Evolutionary conservation across 2,888 invertebrate genomes (phyloP), one percentile per base, ranked within the genome.

Genomic region (Ochropleura leucogaster): DNA sequence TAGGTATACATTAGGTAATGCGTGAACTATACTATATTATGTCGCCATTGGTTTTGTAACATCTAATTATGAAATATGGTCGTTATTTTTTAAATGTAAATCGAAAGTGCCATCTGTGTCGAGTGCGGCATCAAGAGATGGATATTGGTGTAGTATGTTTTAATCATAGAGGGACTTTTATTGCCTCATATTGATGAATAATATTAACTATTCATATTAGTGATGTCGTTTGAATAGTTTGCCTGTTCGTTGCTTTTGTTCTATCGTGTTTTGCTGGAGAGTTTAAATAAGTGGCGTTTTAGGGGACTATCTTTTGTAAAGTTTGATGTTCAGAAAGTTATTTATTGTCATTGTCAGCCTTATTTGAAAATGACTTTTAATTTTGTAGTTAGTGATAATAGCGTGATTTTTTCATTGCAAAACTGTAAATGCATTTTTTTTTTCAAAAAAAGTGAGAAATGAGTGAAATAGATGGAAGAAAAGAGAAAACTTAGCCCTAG

Each of bases 1-100:
- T 83, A 69, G 68, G 70, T 79, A 77, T 83, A 40, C 49, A 79
- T 85, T 83, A 83, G 71, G 79, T 87, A 87, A 85, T 85, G 42
- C 44, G 62, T 71, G 83, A 80, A 72, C 80, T 82, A 78, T 79
- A 74, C 60, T 60, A 18, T 80, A 63, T 55, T 70, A 72, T 59
- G 72, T 83, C 79, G 77, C 73, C 83, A 79, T 73, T 77, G 12
- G 57, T 87, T 67, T 59, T 62, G 80, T 83, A 83, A 85, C 74
- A 66, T 72, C 66, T 78, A 77, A 85, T 84, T 80, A 70, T 83
- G 86, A 85, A 85, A 80, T 74, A 70, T 85, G 59, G 49, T 40
- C 57, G 65, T 69, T 67, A 75, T 71, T 77, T 83, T 82, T 73
- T 63, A 40, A 68, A 83, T 77, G 64, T 83, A 71, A 73, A 76